A percentile compares a stretch with the other conserved stretches of the same genome.
Conservation (phyloP, 2,888 invertebrate genomes). For the Sphaerophoria taeniata region DNA sequence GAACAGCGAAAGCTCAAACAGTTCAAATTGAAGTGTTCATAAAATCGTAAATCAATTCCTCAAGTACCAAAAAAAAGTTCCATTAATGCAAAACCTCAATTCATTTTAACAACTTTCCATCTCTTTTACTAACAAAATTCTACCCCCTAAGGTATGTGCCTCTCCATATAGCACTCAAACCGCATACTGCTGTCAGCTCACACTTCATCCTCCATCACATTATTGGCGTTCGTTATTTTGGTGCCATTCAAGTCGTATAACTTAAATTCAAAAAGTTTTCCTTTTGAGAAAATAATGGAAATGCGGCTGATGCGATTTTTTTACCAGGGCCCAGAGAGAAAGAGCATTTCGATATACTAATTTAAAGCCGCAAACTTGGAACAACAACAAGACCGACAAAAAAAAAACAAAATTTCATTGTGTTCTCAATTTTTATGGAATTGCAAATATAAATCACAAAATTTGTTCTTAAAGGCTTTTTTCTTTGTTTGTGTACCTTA, state of each 20-base stretch:
- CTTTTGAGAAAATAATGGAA: conserved; percentile 18
- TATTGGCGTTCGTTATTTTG: not conserved
- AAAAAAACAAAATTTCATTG: conserved; percentile 64
- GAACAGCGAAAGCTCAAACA: no score
- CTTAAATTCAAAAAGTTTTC: conserved; percentile 72
- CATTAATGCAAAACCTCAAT: no score
- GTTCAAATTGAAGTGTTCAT: no score
- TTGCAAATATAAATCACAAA: conserved; percentile 71
- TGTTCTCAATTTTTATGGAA: conserved; percentile 56
- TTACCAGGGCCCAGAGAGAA: not conserved
- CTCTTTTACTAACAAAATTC: no score
- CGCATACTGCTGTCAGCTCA: not conserved
- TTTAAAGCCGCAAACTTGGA: not conserved
- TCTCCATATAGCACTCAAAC: not conserved
- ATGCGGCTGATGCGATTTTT: conserved; percentile 1
- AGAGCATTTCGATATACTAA: not conserved
- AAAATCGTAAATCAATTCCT: no score
- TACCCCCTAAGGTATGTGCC: no score
- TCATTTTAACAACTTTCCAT: no score
- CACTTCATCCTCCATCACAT: conserved; percentile 3
- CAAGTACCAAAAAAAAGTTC: no score
- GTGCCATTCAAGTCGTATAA: conserved; percentile 55
- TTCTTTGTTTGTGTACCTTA: not conserved
- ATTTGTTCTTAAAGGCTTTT: conserved; percentile 55
- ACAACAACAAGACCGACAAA: conserved; percentile 4